Evolutionary conservation across 2,797 vertebrate species (phyloP), one percentile per base, ranked within the genome.

Genomic region (Fratercula arctica): DNA sequence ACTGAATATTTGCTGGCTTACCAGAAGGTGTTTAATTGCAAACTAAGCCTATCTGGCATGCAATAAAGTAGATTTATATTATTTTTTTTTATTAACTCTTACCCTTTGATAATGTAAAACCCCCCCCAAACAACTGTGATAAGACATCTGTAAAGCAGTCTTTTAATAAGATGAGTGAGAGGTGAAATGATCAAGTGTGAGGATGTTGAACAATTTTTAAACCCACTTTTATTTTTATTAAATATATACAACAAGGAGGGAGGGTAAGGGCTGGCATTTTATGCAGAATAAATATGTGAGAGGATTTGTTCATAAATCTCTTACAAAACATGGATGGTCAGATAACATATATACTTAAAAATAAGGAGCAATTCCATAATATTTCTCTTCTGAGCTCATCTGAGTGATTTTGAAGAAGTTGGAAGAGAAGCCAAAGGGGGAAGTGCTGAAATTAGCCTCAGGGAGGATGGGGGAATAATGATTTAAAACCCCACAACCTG

Each of bases 21-120:
- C 56, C 59, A 76, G 57, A 72, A 89, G 43, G 59, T 85, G 14
- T 79, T 89, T 81, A 90, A 95, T 89, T 89, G 48, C 50, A 92
- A 56, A 53, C 7, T 50, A 72, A 78, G n/a, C 21, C 48, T 84
- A 20, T 74, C 31, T 87, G 39, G 16, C 53, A 28, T 67, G 25
- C 20, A 50, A 17, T 84, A 21, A 76, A 72, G 29, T 48, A 64
- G 43, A 5, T 37, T 50, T 53, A 31, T 31, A 31, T 64, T 43
- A 46, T 46, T 48, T 61, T 31, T 50, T 50, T 45, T 23, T 39
- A 56, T 68, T 72, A 45, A 67, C 37, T 29, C 25, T 67, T 85
- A 5, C 29, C 16, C 16, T 77, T 77, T 67, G 29, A 41, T 88
- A 66, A 33, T 51, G 17, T 80, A 74, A 54, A 15, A 10, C 39